These are phyloP conservation scores for Entelurus aequoreus DNA, from an alignment of 2,113 vertebrate species.

Conservation along the genomic window DNA sequence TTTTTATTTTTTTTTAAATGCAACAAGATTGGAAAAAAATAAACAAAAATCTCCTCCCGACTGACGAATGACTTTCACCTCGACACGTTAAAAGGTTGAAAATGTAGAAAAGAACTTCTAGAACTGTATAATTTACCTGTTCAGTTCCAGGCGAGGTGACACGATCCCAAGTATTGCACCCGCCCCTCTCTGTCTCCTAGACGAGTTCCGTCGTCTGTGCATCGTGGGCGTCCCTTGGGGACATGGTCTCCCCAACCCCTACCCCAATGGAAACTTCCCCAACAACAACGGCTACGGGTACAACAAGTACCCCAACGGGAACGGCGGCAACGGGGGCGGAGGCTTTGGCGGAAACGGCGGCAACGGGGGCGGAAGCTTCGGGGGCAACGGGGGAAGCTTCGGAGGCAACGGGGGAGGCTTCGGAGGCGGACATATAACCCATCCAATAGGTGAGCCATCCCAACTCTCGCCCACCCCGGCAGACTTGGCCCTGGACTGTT, in stretches of 20 bases:
- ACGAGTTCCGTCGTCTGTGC: conserved; percentile 83
- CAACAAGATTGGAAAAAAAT: no score
- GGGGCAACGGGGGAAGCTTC: conserved; percentile 20
- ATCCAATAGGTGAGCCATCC: conserved; percentile 70
- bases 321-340: conserved; percentile 40
- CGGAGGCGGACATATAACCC: conserved; percentile 22
- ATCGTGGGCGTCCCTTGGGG: conserved; percentile 75
- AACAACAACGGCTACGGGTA: conserved; percentile 43
- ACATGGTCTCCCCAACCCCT: conserved; percentile 52
- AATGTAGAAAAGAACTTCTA: no score
- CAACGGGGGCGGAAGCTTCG: conserved; percentile 19
- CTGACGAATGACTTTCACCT: no score
- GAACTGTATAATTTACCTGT: no score
- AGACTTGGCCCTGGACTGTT: no score
- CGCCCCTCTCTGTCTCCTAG: conserved; percentile 55
- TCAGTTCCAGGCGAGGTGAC: no score
- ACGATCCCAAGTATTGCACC: neutral
- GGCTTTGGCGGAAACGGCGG: conserved; percentile 14
- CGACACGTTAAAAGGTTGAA: no score
- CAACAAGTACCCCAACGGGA: conserved; percentile 37
- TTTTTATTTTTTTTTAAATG: no score
- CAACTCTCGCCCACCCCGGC: neutral
- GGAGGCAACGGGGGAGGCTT: conserved; percentile 27
- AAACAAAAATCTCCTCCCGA: no score
- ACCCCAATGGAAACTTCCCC: conserved; percentile 55